Conservation (phyloP, 2,113 vertebrate species). For the Cnemophilus loriae region DNA sequence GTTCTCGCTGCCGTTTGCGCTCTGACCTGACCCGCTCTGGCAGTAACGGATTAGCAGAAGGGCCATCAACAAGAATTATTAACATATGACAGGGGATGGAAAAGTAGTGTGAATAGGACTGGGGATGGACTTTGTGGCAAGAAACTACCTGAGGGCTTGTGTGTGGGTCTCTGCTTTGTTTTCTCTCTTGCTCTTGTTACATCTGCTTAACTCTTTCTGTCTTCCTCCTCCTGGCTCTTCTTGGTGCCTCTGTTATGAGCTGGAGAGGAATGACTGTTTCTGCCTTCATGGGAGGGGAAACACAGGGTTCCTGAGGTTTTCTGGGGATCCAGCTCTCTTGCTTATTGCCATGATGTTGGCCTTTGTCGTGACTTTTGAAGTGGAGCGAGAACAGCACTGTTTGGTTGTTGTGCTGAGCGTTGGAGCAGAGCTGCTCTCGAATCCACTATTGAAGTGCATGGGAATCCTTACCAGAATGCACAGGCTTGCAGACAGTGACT, state of each 20-base stretch:
- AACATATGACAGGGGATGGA: background rate
- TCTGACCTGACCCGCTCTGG: accelerated
- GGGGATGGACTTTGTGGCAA: background rate
- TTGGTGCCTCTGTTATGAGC: background rate
- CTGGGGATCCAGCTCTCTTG: background rate
- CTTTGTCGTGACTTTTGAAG: background rate
- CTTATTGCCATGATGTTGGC: background rate
- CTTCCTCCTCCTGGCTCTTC: background rate
- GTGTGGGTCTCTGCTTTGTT: background rate
- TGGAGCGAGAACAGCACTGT: background rate
- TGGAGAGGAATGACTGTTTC: accelerated
- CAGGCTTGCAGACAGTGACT: background rate
- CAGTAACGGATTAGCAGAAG: background rate
- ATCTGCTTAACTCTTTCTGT: background rate
- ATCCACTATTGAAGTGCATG: accelerated
- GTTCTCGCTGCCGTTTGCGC: background rate
- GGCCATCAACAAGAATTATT: background rate
- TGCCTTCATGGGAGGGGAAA: background rate
- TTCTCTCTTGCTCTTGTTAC: background rate
- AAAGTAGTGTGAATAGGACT: background rate
- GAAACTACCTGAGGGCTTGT: background rate
- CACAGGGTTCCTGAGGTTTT: background rate
- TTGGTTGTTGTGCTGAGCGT: accelerated
- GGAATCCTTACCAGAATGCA: background rate
- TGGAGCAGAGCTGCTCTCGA: background rate